A percentile compares a stretch with the other conserved stretches of the same genome.
phyloP scores from a whole-genome alignment of 1,140 invertebrate genomes.

The Orchesella cincta region DNA sequence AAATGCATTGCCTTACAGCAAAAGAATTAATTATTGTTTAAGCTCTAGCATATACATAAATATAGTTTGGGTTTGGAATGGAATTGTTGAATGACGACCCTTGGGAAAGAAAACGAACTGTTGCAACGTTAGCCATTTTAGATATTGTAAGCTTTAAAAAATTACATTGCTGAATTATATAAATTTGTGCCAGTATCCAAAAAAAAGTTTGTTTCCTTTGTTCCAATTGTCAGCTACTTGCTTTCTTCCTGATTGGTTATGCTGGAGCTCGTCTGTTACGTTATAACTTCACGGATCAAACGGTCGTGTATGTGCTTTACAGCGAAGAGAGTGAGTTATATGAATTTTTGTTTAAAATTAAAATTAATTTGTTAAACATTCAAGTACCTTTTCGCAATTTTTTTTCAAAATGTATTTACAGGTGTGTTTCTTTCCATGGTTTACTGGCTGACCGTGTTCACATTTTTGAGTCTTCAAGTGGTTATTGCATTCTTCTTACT shows the following conservation, averaged over 20 bases:
- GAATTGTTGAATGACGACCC: constrained; percentile 33
- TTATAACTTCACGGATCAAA: constrained; percentile 42
- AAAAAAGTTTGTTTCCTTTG: background rate
- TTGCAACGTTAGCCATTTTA: constrained; percentile 36
- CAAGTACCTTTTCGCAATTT: background rate
- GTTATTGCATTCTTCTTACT: constrained; percentile 46
- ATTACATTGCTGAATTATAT: background rate
- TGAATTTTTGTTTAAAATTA: background rate
- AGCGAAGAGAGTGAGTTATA: constrained; percentile 33
- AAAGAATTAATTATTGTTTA: no score
- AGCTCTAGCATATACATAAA: no score
- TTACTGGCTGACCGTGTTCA: constrained; percentile 44
- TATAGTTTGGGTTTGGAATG: background rate
- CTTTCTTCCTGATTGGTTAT: constrained; percentile 43
- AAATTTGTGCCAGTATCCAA: background rate
- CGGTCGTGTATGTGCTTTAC: constrained; percentile 32
- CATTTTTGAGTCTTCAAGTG: constrained; percentile 43
- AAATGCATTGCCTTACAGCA: no score
- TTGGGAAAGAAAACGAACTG: constrained; percentile 43
- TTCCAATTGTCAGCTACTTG: constrained; percentile 29
- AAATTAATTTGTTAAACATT: background rate
- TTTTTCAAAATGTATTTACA: background rate
- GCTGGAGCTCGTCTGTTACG: constrained; percentile 36
- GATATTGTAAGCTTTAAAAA: constrained; percentile 42
- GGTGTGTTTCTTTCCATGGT: constrained; percentile 34